phyloP scores from a whole-genome alignment of 2,113 vertebrate species.

The Puntigrus tetrazona region DNA sequence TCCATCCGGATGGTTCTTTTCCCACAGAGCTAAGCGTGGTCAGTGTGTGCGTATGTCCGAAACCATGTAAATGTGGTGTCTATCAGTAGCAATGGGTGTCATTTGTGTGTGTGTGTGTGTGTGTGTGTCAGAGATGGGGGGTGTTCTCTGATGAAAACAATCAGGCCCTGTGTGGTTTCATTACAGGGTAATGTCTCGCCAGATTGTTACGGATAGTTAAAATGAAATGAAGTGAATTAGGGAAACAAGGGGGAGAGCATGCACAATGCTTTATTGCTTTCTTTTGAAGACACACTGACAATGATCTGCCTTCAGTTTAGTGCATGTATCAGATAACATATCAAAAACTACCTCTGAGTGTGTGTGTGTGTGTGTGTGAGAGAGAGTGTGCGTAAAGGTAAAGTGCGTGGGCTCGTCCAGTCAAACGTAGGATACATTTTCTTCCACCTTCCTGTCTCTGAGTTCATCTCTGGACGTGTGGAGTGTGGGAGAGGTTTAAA shows the following conservation, averaged over 20 bases:
- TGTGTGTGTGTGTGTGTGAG: not conserved
- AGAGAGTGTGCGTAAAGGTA: not conserved
- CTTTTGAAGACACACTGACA: constrained; percentile 76
- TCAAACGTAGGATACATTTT: not conserved
- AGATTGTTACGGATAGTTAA: constrained; percentile 83
- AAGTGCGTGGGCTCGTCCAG: not conserved
- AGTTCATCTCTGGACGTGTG: not conserved
- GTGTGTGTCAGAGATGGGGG: constrained; percentile 37
- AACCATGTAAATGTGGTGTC: constrained; percentile 18
- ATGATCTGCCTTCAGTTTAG: constrained; percentile 60
- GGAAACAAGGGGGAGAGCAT: constrained; percentile 75
- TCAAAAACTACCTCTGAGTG: constrained; percentile 18
- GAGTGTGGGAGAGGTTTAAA: not conserved
- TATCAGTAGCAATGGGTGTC: constrained; percentile 23
- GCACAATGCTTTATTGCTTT: constrained; percentile 77
- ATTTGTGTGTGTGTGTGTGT: constrained; percentile 48
- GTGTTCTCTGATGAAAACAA: constrained; percentile 69
- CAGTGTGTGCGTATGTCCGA: constrained; percentile 1
- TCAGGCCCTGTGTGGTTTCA: constrained; percentile 74
- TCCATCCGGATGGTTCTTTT: not conserved
- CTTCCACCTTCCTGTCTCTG: not conserved
- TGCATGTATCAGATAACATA: constrained; percentile 51
- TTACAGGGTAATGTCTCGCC: constrained; percentile 79
- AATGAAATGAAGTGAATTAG: constrained; percentile 83
- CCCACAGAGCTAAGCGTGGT: not conserved